phyloP scores from a whole-genome alignment of 2,888 invertebrate genomes.

The Drosophila monieri region DNA sequence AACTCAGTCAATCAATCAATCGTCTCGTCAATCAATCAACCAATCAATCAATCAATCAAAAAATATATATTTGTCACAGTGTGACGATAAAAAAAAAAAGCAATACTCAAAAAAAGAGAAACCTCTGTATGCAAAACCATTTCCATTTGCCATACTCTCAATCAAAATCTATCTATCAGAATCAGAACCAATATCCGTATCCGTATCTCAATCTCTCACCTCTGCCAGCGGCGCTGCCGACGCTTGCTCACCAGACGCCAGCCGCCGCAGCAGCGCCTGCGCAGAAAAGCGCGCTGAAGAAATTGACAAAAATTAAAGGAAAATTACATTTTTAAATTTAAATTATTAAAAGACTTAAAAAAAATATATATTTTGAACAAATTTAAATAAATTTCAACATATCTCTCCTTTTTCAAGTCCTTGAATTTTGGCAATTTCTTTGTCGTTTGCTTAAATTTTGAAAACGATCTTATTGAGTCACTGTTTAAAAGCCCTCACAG shows the following conservation, averaged over 20 bases:
- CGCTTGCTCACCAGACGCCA: slow-evolving; percentile 25
- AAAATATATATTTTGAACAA: background rate
- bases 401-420: too few species aligned
- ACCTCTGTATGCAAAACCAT: slow-evolving; percentile 66
- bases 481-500: slow-evolving; percentile 31
- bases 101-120: slow-evolving; percentile 39
- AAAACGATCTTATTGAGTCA: slow-evolving; percentile 27
- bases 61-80: slow-evolving; percentile 27
- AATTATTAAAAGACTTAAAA: background rate
- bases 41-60: slow-evolving; percentile 24
- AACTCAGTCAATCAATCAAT: slow-evolving; percentile 53
- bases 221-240: slow-evolving; percentile 34
- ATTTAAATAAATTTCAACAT: background rate
- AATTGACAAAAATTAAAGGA: slow-evolving; percentile 52
- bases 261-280: slow-evolving; percentile 29
- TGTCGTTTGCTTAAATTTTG: slow-evolving; percentile 9
- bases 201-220: slow-evolving; percentile 43
- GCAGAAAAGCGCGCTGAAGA: slow-evolving; percentile 47
- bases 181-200: slow-evolving; percentile 22
- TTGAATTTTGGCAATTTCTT: slow-evolving; percentile 57
- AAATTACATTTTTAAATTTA: background rate
- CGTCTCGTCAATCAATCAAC: slow-evolving; percentile 41
- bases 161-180: slow-evolving; percentile 36
- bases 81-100: slow-evolving; percentile 38
- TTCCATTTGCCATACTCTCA: slow-evolving; percentile 63